Conservation (phyloP, 2,888 invertebrate genomes). For the Anodontia alba region DNA sequence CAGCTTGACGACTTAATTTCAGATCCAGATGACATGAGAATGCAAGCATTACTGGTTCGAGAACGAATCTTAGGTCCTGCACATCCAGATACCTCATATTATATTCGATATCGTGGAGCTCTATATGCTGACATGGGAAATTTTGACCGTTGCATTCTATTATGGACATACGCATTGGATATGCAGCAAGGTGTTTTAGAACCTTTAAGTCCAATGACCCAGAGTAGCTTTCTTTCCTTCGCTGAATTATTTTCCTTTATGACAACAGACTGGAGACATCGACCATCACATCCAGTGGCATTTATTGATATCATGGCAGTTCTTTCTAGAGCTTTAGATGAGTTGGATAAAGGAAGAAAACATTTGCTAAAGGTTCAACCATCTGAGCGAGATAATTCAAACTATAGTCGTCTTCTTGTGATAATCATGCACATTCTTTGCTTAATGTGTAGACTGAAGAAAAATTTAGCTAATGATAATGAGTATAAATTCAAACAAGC, state of each 20-base stretch:
- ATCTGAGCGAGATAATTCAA: conserved; percentile 89
- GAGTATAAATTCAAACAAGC: conserved; percentile 88
- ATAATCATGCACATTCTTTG: conserved; percentile 90
- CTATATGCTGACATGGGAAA: conserved; percentile 96
- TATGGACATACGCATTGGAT: conserved; percentile 98
- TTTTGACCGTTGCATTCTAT: conserved; percentile 94
- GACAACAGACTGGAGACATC: conserved; percentile 91
- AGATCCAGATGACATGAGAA: conserved; percentile 98
- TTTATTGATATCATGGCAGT: conserved; percentile 93
- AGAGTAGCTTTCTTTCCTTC: conserved; percentile 96
- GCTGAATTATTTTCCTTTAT: conserved; percentile 95
- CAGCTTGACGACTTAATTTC: conserved; percentile 94
- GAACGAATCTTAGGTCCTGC: conserved; percentile 96
- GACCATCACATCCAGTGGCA: conserved; percentile 89
- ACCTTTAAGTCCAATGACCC: conserved; percentile 97
- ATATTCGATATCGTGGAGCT: conserved; percentile 96
- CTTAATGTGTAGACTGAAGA: conserved; percentile 83
- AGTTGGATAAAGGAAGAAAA: conserved; percentile 86
- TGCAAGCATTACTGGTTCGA: conserved; percentile 94
- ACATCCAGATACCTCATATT: conserved; percentile 98
- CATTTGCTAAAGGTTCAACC: conserved; percentile 63
- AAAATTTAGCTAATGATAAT: conserved; percentile 79
- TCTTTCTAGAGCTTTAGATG: conserved; percentile 90
- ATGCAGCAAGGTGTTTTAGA: conserved; percentile 97
- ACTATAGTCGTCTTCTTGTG: conserved; percentile 93